phyloP scores from a whole-genome alignment of 2,797 vertebrate genomes.

The Danio choprae region DNA sequence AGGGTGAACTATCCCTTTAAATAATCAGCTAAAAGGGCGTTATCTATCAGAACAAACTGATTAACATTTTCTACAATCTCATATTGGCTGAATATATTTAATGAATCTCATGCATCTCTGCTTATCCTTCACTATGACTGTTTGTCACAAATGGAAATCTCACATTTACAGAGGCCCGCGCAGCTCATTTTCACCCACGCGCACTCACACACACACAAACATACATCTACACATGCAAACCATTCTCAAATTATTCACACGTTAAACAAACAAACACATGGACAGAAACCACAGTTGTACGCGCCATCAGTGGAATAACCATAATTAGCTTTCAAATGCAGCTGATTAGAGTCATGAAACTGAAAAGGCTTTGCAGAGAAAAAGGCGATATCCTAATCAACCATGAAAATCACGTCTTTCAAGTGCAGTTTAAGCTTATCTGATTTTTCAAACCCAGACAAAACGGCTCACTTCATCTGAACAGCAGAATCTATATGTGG shows the following conservation, averaged over 20 bases:
- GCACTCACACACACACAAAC: conserved; percentile 7
- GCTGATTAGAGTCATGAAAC: conserved; percentile 69
- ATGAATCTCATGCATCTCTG: too few species aligned
- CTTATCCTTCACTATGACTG: conserved; percentile 61
- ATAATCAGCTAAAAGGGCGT: too few species aligned
- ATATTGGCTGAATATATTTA: too few species aligned
- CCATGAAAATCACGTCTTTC: conserved; percentile 34
- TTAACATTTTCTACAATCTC: too few species aligned
- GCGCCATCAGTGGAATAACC: conserved; percentile 62
- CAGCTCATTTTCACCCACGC: conserved; percentile 45
- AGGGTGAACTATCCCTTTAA: too few species aligned
- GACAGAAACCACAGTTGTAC: not conserved
- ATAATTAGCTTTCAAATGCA: conserved; percentile 68
- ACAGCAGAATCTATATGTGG: conserved; percentile 16
- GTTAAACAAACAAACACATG: conserved; percentile 27
- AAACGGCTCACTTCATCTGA: conserved; percentile 17
- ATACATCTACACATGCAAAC: not conserved
- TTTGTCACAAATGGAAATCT: conserved; percentile 66
- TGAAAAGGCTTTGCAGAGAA: conserved; percentile 66
- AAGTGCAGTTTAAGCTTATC: conserved; percentile 16
- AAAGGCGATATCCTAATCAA: conserved; percentile 60
- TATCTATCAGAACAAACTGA: too few species aligned
- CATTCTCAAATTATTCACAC: not conserved
- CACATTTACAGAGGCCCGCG: conserved; percentile 22
- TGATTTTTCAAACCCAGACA: conserved; percentile 6